Evolutionary conservation across 2,113 vertebrate species (phyloP), one percentile per base, ranked within the genome.

Genomic region (Cyprinodon variegatus): DNA sequence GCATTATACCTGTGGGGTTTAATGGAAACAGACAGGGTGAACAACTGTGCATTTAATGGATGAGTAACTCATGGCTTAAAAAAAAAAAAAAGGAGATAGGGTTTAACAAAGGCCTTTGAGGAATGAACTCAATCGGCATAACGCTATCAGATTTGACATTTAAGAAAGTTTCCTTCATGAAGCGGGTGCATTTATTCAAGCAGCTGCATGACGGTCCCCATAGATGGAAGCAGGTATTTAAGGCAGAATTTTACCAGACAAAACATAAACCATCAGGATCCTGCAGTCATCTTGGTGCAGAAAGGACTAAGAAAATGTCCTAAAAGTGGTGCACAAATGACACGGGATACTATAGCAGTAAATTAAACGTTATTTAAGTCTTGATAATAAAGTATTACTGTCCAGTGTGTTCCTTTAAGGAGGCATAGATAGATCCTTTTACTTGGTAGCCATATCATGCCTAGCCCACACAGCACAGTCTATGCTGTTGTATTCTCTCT

Each of bases 41-140:
- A 43, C 64, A 78, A 74, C 79, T 43, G 74, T 20, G 48, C 65
- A 61, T 41, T 61, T 65, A 70, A 66, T 20, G 60, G n/a, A 43
- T 68, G 57, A 7, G 53, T 5, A 43, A n/a, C 10, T 1, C 29
- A 3, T 2, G 36, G 40, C 50, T 64, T 29, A 38, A 76, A 67
- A 72, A 53, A 9, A 11, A 72, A 73, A 62, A 17, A 53, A 9
- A 11, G 68, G 29, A 3, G 37, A 29, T 29, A 29, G 17, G 17
- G 50, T 53, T 8, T 17, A 57, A 15, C 9, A 22, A 22, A 65
- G 29, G 45, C 14, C 14, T 38, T n/a, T 72, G 70, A 45, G 75
- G 46, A 39, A 65, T 75, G 72, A 64, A 82, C 66, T 78, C 81
- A 72, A 65, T 57, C 63, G 73, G 61, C 75, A 76, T 11, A 11